Percentiles rank a stretch among this genome's conserved stretches.
phyloP scores from a whole-genome alignment of 2,113 vertebrate genomes.

The Heterocephalus glaber region DNA sequence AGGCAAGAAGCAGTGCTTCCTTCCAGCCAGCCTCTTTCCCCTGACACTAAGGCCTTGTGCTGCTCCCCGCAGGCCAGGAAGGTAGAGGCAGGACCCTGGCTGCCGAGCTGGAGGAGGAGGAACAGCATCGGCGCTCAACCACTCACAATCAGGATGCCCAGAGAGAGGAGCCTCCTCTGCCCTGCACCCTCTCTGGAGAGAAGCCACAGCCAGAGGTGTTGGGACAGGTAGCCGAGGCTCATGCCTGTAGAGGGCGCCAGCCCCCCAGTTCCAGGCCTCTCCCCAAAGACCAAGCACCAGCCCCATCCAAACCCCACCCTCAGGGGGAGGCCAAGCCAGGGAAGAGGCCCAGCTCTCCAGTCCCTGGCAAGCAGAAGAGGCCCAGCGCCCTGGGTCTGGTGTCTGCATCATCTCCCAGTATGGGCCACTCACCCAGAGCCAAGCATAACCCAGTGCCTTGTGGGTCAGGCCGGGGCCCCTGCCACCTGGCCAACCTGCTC shows the following conservation, averaged over 20 bases:
- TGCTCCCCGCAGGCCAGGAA: constrained; percentile 50
- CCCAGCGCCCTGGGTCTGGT: rapidly evolving
- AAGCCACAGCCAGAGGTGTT: background rate
- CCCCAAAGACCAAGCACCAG: background rate
- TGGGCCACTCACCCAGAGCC: constrained; percentile 71
- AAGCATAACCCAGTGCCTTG: constrained; percentile 82
- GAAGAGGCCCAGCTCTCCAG: constrained; percentile 12
- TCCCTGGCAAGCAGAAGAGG: background rate
- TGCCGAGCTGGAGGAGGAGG: background rate
- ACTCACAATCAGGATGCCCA: background rate
- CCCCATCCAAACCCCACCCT: background rate
- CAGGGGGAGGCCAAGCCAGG: constrained; percentile 31
- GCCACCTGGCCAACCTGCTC: constrained; percentile 70
- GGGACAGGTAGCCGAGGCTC: rapidly evolving
- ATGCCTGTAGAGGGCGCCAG: rapidly evolving
- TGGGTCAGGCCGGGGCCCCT: background rate
- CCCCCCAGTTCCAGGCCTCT: background rate
- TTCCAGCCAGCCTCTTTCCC: background rate
- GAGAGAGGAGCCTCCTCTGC: background rate
- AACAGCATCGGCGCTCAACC: rapidly evolving
- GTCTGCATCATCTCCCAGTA: background rate
- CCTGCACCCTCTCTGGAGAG: background rate
- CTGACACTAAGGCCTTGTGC: background rate
- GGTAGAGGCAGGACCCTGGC: background rate
- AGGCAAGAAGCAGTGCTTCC: background rate